A percentile compares a stretch with the other conserved stretches of the same genome.
These are phyloP conservation scores for Sitophilus oryzae DNA, from an alignment of 1,140 invertebrate genomes.

Conservation along the genomic window DNA sequence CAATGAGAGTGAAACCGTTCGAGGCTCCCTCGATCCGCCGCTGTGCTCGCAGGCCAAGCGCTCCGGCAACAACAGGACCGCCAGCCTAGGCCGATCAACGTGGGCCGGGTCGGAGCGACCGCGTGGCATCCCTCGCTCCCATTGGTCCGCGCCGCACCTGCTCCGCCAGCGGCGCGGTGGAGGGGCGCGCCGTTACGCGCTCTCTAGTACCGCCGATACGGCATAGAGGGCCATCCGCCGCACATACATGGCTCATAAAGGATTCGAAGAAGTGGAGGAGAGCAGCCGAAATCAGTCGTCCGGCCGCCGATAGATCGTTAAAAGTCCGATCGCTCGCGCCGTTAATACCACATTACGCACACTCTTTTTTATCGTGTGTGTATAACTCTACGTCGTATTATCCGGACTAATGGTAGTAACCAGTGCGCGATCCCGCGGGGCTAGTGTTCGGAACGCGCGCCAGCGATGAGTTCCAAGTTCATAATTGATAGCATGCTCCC, in stretches of 20 bases:
- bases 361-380: too few species aligned
- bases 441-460: conserved; percentile 34
- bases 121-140: conserved; percentile 34
- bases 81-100: neutral
- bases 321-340: conserved; percentile 42
- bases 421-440: conserved; percentile 37
- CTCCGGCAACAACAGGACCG: neutral
- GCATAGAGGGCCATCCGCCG: conserved; percentile 61
- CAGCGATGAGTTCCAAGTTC: conserved; percentile 90
- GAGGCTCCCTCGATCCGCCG: neutral
- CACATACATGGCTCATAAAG: conserved; percentile 62
- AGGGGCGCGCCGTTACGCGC: conserved; percentile 56
- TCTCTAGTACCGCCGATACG: conserved; percentile 57
- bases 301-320: conserved; percentile 42
- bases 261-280: conserved; percentile 61
- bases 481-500: conserved; percentile 95
- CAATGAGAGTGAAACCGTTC: too few species aligned
- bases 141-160: conserved; percentile 44
- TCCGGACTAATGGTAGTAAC: conserved; percentile 37
- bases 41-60: neutral
- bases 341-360: conserved; percentile 28
- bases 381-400: too few species aligned
- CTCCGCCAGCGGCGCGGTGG: conserved; percentile 42
- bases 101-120: conserved; percentile 2
- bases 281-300: conserved; percentile 52